Evolutionary conservation across 2,888 invertebrate genomes (phyloP).

Genomic region (Thera britannica): DNA sequence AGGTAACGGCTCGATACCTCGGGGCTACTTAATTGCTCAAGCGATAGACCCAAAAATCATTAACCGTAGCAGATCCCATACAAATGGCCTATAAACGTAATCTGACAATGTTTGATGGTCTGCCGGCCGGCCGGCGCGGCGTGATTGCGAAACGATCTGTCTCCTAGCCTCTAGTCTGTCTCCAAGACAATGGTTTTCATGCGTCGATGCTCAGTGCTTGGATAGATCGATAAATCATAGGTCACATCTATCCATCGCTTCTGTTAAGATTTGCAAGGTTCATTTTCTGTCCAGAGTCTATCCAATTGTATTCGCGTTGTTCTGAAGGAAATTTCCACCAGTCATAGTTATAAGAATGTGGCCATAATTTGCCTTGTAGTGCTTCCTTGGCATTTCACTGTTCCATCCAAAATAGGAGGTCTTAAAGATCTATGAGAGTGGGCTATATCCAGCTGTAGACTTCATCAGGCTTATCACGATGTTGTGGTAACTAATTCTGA

Average conservation of each 20-base stretch:
- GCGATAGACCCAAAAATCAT: conserved; percentile 68
- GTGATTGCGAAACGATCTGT: conserved; percentile 62
- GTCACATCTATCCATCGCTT: conserved; percentile 12
- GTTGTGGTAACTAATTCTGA: too few relatives aligned
- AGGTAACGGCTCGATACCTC: conserved; percentile 50
- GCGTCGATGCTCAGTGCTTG: conserved; percentile 32
- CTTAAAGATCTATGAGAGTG: too few relatives aligned
- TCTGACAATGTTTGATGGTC: conserved; percentile 76
- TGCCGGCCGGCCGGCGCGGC: conserved; percentile 44
- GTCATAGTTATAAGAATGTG: neutral
- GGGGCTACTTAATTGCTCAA: conserved; percentile 53
- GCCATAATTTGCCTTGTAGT: neutral
- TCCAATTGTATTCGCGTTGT: conserved; percentile 1
- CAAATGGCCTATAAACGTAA: conserved; percentile 78
- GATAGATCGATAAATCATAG: conserved; percentile 41
- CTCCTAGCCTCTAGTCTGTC: conserved; percentile 28
- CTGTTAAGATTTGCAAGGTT: conserved; percentile 28
- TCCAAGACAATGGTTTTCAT: conserved; percentile 50
- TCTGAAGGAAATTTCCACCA: neutral
- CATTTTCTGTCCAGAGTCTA: conserved; percentile 5
- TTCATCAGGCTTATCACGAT: too few relatives aligned
- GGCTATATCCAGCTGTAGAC: too few relatives aligned
- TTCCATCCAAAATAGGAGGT: too few relatives aligned
- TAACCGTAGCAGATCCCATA: conserved; percentile 77
- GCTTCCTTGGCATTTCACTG: too few relatives aligned